Percentiles rank a stretch among this genome's conserved stretches.
These are phyloP conservation scores for Caretta caretta DNA, from an alignment of 2,113 vertebrate species.

Conservation along the genomic window DNA sequence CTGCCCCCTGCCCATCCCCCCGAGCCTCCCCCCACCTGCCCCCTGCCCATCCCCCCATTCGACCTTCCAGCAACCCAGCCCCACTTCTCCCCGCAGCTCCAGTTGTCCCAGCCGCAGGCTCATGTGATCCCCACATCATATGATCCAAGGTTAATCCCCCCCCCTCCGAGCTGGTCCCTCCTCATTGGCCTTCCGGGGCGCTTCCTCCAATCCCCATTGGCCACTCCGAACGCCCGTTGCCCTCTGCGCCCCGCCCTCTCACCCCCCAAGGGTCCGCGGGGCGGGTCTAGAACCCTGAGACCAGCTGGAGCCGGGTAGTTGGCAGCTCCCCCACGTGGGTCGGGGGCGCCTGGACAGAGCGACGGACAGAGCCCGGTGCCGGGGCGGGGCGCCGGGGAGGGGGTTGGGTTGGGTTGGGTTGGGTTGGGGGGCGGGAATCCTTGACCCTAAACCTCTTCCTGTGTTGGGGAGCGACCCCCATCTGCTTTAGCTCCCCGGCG, in stretches of 20 bases:
- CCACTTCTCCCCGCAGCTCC: too few species aligned
- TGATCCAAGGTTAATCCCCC: not conserved
- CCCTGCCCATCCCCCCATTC: too few species aligned
- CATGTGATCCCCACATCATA: not conserved
- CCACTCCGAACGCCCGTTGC: not conserved
- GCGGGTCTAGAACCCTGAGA: not conserved
- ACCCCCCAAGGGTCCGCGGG: not conserved
- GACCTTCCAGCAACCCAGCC: too few species aligned
- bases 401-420: not conserved
- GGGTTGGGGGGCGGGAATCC: not conserved
- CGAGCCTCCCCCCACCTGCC: too few species aligned
- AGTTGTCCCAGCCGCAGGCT: not conserved
- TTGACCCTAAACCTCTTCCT: not conserved
- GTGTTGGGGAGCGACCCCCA: not conserved
- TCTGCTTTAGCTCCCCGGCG: not conserved
- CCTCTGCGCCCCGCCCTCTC: not conserved
- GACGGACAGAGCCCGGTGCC: not conserved
- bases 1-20: not conserved
- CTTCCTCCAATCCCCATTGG: not conserved
- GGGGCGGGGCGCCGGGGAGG: not conserved
- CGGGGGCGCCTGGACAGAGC: not conserved
- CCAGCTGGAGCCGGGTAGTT: rapidly evolving
- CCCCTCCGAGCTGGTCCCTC: not conserved
- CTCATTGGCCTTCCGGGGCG: not conserved
- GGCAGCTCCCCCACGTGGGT: not conserved